Evolutionary conservation across 2,113 vertebrate species (phyloP).

Genomic region (Daubentonia madagascariensis): DNA sequence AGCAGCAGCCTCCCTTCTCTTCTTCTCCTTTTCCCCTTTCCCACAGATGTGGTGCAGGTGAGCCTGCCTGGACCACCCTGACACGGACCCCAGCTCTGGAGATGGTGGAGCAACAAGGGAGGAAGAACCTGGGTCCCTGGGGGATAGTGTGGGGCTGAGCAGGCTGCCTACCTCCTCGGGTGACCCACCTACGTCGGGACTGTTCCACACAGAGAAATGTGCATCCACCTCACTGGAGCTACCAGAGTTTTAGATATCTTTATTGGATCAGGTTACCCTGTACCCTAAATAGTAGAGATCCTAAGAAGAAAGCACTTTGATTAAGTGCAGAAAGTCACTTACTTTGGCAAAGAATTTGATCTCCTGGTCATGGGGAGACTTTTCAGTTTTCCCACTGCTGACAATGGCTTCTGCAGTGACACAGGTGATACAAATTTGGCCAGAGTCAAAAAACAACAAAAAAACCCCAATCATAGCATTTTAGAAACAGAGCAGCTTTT

Average conservation of each 20-base stretch:
- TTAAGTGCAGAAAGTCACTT: constrained; percentile 60
- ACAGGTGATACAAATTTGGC: constrained; percentile 47
- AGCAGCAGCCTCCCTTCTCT: not conserved
- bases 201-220: not conserved
- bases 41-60: not conserved
- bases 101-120: not conserved
- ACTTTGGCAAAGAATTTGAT: constrained; percentile 99
- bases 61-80: not conserved
- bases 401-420: constrained; percentile 92
- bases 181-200: not conserved
- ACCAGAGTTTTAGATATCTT: not conserved
- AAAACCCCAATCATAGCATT: not conserved
- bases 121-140: not conserved
- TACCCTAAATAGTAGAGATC: not conserved
- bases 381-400: constrained; percentile 94
- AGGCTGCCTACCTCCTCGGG: not conserved
- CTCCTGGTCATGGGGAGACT: constrained; percentile 97
- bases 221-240: not conserved
- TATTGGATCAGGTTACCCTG: not conserved
- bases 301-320: not conserved
- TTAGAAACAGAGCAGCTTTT: not conserved
- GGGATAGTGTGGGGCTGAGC: not conserved
- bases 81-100: not conserved
- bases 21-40: not conserved
- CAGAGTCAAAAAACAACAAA: not conserved